These are phyloP conservation scores for Sinodicranocentrus sp. DNA, from an alignment of 2,888 invertebrate species.

Conservation along the genomic window DNA sequence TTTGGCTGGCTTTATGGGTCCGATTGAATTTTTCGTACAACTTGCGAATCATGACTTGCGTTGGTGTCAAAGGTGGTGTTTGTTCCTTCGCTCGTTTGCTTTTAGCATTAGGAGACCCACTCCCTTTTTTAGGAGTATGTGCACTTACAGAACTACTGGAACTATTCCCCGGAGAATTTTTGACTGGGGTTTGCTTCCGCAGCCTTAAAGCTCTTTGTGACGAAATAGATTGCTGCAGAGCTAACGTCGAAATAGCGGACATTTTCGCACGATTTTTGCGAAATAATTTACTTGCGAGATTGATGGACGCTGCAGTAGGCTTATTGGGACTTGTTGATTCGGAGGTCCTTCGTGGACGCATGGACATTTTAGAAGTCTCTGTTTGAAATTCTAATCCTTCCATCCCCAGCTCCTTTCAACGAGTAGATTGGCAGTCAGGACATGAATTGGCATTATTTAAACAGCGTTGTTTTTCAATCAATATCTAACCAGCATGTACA, in stretches of 20 bases:
- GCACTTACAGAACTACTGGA: not conserved
- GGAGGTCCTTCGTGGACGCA: slow-evolving; percentile 8
- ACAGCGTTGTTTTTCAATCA: too few relatives aligned
- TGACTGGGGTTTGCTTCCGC: slow-evolving; percentile 9
- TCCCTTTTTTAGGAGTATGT: not conserved
- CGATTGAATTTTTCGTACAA: slow-evolving; percentile 45
- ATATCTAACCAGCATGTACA: too few relatives aligned
- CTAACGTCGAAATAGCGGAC: slow-evolving; percentile 7
- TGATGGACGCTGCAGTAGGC: not conserved
- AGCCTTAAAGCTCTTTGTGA: slow-evolving; percentile 27
- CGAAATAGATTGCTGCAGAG: not conserved
- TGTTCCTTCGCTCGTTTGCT: slow-evolving; percentile 21
- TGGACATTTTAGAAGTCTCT: too few relatives aligned
- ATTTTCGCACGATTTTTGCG: slow-evolving; percentile 53
- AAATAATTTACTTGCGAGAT: slow-evolving; percentile 34
- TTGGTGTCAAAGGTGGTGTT: slow-evolving; percentile 22
- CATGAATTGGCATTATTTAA: too few relatives aligned
- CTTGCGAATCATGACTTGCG: slow-evolving; percentile 41
- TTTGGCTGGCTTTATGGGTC: slow-evolving; percentile 19
- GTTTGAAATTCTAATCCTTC: too few relatives aligned
- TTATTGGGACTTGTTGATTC: not conserved
- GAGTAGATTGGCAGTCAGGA: too few relatives aligned
- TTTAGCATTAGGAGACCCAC: slow-evolving; percentile 9
- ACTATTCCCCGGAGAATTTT: not conserved
- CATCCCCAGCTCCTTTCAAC: too few relatives aligned